Conservation (phyloP, 2,113 vertebrate species). For the Cisticola juncidis region DNA sequence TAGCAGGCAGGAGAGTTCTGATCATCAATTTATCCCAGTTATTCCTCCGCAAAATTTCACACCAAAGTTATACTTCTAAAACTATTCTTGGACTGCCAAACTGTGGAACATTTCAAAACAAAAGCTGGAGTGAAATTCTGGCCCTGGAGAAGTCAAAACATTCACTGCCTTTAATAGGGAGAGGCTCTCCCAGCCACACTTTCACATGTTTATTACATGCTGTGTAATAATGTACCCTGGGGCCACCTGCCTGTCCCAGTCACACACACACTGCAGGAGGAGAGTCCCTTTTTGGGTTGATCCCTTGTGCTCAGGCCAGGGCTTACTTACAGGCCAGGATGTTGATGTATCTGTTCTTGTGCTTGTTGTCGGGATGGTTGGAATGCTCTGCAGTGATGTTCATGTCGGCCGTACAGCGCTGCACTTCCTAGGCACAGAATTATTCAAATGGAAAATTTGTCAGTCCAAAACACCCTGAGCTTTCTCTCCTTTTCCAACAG, state of each 20-base stretch:
- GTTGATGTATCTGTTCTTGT: slow-evolving; percentile 99
- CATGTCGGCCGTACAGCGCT: slow-evolving; percentile 92
- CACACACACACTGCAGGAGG: background rate
- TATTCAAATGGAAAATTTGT: background rate
- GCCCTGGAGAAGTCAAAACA: background rate
- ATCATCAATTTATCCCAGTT: background rate
- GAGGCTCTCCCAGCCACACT: background rate
- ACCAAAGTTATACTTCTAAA: background rate
- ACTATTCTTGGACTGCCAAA: background rate
- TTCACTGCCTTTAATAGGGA: background rate
- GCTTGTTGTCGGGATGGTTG: slow-evolving; percentile 98
- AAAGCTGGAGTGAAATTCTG: background rate
- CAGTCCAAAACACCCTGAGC: background rate
- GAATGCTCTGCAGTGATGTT: slow-evolving; percentile 99
- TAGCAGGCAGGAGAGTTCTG: background rate
- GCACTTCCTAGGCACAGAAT: slow-evolving; percentile 86
- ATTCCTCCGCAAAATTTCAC: background rate
- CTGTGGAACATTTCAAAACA: background rate
- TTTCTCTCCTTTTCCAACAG: background rate
- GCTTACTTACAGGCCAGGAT: slow-evolving; percentile 94
- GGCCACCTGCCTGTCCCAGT: background rate
- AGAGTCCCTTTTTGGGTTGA: background rate
- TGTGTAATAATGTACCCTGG: background rate
- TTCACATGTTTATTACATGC: background rate
- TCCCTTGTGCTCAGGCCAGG: background rate